Evolutionary conservation across 92 coral and sea anemone species (phyloP), one percentile per base, ranked within the genome.

Genomic region (Palythoa grandis): DNA sequence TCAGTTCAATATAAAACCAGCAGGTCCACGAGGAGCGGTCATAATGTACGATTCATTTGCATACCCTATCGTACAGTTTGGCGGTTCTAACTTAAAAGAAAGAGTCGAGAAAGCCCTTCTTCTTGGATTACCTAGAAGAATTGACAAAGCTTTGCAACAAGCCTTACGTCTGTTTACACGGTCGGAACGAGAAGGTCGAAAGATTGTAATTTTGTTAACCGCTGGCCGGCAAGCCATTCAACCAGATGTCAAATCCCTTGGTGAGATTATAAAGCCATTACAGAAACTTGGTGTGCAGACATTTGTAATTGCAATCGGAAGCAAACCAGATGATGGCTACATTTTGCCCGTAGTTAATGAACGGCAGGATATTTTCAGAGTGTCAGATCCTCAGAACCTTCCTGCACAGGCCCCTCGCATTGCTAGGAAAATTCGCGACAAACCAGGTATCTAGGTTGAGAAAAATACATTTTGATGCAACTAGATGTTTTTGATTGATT

Each of bases 291-390:
- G 85, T 19, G 95, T 92, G 11, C 90, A 90, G 78, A 82, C 92
- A 79, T 91, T 91, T 72, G 96, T 90, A 37, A 90, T 96, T 7
- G 95, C 96, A 43, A 82, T 83, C 48, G 79, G 87, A 29, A 10
- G 25, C 9, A 38, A 40, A 37, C 77, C 79, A 71, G 66, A 54
- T 35, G 47, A 54, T 23, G 50, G 15, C 20, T 80, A 86, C 50
- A 82, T 91, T 20, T 47, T 40, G 12, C 58, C 70, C 38, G 87
- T 82, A 15, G 91, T 91, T 48, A 91, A 90, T 63, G 74, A 70
- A 39, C 80, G 65, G 20, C 79, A 83, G 50, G 91, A 87, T 43
- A 53, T 87, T 11, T 82, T 90, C 68, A 56, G 74, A 63, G 72
- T 90, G 22, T 76, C 86, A 38, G 65, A 66, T 11, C 86, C 76